Base-by-base conservation (phyloP, 64 coral and sea anemone genomes). In the Trachythela sp. region DNA sequence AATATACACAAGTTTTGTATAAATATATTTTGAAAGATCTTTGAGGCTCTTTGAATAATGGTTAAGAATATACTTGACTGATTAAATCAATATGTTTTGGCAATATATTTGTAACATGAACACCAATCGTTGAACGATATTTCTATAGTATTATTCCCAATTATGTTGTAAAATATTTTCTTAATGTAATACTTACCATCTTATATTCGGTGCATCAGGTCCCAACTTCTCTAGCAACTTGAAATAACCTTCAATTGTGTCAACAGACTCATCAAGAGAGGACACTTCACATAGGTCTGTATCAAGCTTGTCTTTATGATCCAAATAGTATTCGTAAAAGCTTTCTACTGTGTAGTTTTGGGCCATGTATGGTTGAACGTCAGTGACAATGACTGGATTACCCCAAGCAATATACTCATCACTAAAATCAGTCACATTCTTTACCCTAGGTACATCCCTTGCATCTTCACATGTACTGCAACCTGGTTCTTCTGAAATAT, bases 331-430 rank as follows among this genome's bases (percentile, higher is more conserved):
- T 0, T 35, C 37, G 13, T 29, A 37, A 39, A 80, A 80, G 15
- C 20, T 39, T 13, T 80, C 75, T 30, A 80, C 6, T 37, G 75
- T 80, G 30, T 37, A 80, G 30, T 37, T 37, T 80, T 13, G 9
- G 3, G 26, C 13, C 20, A 39, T 29, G 20, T 80, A 80, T 37
- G 75, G 75, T 39, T 80, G 2, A 18, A 80, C 75, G 35, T 80
- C 75, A 80, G 75, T 80, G 75, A 80, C 34, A 80, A 80, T 80
- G 75, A 38, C 35, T 35, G 75, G 75, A 14, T 35, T 80, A 10
- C 75, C 75, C 75, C 75, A 80, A 80, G 2, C 9, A 15, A 39
- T 22, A 36, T 80, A 36, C 1, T 37, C 75, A 0, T 80, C 75
- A 39, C 35, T 35, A 80, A 80, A 80, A 39, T 80, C 20, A 10